Evolutionary conservation across 2,797 vertebrate species (phyloP).

Genomic region (Dendrocincla tyrannina): DNA sequence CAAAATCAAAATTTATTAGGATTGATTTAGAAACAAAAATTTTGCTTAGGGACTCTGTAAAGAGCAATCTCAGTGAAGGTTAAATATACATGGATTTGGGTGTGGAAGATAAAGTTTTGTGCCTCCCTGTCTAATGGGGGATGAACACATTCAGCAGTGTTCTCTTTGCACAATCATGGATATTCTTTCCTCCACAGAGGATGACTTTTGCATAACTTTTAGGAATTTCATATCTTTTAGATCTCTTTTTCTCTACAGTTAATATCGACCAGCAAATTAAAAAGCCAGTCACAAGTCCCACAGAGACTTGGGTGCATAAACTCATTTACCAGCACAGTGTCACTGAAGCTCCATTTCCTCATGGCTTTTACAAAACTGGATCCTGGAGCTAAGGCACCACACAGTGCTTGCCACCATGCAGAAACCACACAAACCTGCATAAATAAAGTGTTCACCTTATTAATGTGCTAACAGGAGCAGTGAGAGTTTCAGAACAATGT

Average conservation of each 20-base stretch:
- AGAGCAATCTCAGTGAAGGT: background rate
- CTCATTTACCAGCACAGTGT: background rate
- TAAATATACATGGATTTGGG: background rate
- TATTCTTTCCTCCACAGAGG: background rate
- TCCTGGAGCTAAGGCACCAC: background rate
- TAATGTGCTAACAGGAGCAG: background rate
- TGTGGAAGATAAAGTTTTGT: background rate
- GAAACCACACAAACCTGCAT: background rate
- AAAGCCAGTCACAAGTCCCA: background rate
- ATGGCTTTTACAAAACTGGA: background rate
- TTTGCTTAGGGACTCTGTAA: background rate
- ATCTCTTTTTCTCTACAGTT: background rate
- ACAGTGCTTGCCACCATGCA: background rate
- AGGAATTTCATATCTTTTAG: background rate
- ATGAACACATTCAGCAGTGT: background rate
- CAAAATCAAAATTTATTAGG: background rate
- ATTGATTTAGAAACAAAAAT: background rate
- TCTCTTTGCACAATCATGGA: background rate
- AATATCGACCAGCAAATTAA: background rate
- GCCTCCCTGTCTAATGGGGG: background rate
- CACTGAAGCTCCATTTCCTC: background rate
- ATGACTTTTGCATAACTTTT: background rate
- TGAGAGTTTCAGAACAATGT: background rate
- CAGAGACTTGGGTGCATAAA: background rate
- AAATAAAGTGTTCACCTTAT: fast-evolving